These are phyloP conservation scores for Tragulus kanchil DNA, from an alignment of 2,113 vertebrate species.

Conservation along the genomic window DNA sequence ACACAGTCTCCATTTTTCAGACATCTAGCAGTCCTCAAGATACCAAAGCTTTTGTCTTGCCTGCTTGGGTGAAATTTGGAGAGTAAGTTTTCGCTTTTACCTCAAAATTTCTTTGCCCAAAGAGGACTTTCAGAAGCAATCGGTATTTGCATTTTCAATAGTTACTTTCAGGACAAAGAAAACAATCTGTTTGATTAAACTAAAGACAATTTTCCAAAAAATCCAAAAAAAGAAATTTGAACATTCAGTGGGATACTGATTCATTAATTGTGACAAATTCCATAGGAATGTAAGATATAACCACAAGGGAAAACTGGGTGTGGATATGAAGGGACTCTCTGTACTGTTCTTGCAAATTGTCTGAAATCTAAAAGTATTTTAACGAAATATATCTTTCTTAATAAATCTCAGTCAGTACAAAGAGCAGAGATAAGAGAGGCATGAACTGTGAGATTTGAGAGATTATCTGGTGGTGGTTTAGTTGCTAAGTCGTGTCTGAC, in stretches of 20 bases:
- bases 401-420: background rate
- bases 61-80: background rate
- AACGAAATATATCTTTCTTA: background rate
- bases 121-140: background rate
- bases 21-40: background rate
- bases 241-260: background rate
- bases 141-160: background rate
- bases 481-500: background rate
- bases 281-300: background rate
- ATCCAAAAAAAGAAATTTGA: background rate
- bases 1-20: background rate
- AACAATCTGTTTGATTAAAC: background rate
- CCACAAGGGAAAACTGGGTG: background rate
- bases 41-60: background rate
- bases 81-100: background rate
- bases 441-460: background rate
- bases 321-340: background rate
- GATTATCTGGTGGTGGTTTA: background rate
- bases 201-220: background rate
- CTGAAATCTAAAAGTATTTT: background rate
- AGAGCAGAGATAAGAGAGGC: background rate
- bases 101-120: background rate
- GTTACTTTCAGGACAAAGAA: slow-evolving; percentile 33
- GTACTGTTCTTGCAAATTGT: background rate
- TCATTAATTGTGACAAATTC: background rate